These are phyloP conservation scores for Bellardia bayeri DNA, from an alignment of 2,888 invertebrate genomes.

Conservation along the genomic window DNA sequence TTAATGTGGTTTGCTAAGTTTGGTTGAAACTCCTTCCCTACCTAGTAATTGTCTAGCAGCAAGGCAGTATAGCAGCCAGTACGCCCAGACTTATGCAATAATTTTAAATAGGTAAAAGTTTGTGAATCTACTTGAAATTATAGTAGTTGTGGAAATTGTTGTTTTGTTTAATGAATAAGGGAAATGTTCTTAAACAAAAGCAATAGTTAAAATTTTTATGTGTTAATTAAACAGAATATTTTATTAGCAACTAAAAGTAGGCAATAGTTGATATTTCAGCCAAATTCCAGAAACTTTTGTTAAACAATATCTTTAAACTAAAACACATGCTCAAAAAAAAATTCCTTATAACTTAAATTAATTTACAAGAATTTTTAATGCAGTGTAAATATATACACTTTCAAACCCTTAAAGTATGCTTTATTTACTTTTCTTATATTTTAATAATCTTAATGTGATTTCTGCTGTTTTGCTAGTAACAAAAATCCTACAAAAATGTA, in stretches of 20 bases:
- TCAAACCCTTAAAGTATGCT: constrained; percentile 3
- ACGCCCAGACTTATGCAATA: neutral
- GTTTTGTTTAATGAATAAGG: neutral
- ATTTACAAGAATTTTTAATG: no score
- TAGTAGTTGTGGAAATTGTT: neutral
- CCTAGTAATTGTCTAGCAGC: neutral
- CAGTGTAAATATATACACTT: neutral
- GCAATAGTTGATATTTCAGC: no score
- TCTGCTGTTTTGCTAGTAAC: neutral
- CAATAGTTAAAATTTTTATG: no score
- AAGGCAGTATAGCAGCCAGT: neutral
- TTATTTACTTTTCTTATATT: neutral
- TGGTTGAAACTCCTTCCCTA: neutral
- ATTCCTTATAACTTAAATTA: no score
- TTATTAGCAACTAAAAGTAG: no score
- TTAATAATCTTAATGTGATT: neutral
- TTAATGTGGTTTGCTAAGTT: constrained; percentile 2
- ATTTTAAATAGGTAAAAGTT: neutral
- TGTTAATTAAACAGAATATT: no score
- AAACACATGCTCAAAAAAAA: no score
- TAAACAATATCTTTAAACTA: no score
- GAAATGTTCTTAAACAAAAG: no score
- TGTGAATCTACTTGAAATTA: neutral
- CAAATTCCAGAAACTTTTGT: no score
- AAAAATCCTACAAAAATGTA: neutral